A percentile compares a stretch with the other conserved stretches of the same genome.
Conservation (phyloP, 35 echinoderm and acorn worm genomes). For the Amphiura filiformis region DNA sequence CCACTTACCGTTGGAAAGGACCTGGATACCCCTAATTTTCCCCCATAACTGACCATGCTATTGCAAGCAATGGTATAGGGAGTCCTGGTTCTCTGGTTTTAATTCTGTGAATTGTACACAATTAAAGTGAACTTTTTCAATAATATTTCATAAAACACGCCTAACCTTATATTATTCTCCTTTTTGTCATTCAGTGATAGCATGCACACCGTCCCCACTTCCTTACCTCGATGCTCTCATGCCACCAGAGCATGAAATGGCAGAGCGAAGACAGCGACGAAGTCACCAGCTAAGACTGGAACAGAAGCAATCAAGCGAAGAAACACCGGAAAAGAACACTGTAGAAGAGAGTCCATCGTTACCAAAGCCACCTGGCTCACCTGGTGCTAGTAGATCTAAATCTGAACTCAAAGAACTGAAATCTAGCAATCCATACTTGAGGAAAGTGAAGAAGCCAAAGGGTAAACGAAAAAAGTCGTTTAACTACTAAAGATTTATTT, state of each 20-base stretch:
- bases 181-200: conserved; percentile 60
- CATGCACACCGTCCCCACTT: conserved; percentile 64
- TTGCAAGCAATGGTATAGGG: too few relatives aligned
- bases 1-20: too few relatives aligned
- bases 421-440: conserved; percentile 60
- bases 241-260: conserved; percentile 81
- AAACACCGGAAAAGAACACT: conserved; percentile 28
- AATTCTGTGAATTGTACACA: too few relatives aligned
- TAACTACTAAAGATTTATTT: too few relatives aligned
- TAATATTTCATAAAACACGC: too few relatives aligned
- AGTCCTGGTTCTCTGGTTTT: too few relatives aligned
- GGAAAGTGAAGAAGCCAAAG: conserved; percentile 68
- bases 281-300: background rate
- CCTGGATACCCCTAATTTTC: too few relatives aligned
- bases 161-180: too few relatives aligned
- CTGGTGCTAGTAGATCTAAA: conserved; percentile 13
- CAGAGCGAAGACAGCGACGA: conserved; percentile 5
- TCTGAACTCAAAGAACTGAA: conserved; percentile 26
- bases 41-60: too few relatives aligned
- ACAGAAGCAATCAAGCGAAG: conserved; percentile 13
- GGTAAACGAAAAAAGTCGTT: conserved; percentile 69
- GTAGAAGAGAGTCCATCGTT: conserved; percentile 17
- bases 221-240: conserved; percentile 76
- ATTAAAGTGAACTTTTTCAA: too few relatives aligned
- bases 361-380: conserved; percentile 23